A percentile compares a stretch with the other conserved stretches of the same genome.
Evolutionary conservation across 2,797 vertebrate species (phyloP).

Genomic region (Notoglanidium macrostoma): DNA sequence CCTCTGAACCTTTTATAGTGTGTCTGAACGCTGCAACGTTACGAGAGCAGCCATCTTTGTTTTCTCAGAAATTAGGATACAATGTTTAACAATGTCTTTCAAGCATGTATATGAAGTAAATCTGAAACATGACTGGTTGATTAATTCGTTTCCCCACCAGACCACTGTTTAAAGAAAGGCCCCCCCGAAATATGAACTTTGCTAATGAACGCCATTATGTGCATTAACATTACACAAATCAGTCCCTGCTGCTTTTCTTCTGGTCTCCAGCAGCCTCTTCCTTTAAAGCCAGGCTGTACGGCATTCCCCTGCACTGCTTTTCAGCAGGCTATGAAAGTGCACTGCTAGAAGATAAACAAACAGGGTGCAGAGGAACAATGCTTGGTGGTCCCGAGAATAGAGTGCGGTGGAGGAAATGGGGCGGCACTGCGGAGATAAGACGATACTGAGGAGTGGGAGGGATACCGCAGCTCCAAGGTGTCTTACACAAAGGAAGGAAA

Average conservation of each 20-base stretch:
- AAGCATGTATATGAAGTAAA: not conserved
- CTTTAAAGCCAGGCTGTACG: conserved; percentile 2
- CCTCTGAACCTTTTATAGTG: too few species aligned
- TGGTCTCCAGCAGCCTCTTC: conserved; percentile 3
- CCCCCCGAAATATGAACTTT: not conserved
- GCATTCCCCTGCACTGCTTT: conserved; percentile 33
- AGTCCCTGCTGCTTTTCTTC: not conserved
- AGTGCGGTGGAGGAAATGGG: conserved; percentile 44
- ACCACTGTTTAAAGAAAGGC: not conserved
- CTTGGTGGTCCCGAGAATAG: conserved; percentile 49
- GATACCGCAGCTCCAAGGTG: conserved; percentile 31
- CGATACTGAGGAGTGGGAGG: conserved; percentile 32
- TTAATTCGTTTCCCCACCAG: not conserved
- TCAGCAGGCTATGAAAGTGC: conserved; percentile 42
- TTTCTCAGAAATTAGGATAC: not conserved
- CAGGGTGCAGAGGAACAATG: conserved; percentile 51
- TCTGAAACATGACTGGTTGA: not conserved
- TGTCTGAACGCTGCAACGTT: not conserved
- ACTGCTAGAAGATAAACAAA: conserved; percentile 53
- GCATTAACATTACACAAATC: not conserved
- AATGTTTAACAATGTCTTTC: not conserved
- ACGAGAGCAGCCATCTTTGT: not conserved
- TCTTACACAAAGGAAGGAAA: conserved; percentile 61
- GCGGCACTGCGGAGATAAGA: conserved; percentile 54
- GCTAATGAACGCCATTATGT: not conserved